Base-by-base conservation (phyloP, 2,797 vertebrate species). In the Trematomus bernacchii region DNA sequence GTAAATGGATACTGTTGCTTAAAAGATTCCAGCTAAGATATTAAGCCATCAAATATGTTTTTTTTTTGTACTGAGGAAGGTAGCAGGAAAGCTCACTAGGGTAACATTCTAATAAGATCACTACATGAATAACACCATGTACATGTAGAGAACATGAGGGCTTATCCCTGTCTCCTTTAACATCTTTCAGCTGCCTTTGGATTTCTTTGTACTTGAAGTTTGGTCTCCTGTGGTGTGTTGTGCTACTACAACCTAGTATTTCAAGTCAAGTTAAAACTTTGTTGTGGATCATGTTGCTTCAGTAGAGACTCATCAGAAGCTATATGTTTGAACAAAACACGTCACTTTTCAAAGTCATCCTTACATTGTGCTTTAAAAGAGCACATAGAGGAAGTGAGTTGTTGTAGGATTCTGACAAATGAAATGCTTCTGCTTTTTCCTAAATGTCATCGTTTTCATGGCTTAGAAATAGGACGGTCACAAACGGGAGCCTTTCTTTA, bases 11-110 rank as follows among this genome's bases (percentile, higher is more conserved):
- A 10, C 33, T 40, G 48, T 44, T 30, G 14, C 19, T 50, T 60
- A 3, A 60, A 55, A 63, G 18, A 60, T 76, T 61, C 50, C 27
- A 40, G 9, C 8, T 10, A 42, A 40, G 13, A 47, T 67, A 62
- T 66, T 42, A 55, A 74, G 53, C 33, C 50, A 59, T 77, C 58
- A 66, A 23, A 71, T 80, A 3, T 16, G 48, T 69, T 76, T 74
- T 62, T 74, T 62, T 77, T 62, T 23, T 73, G 55, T 52, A 50
- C 46, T 57, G 52, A 60, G 59, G 30, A 74, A 43, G 21, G 60
- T 50, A 43, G 60, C 44, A 23, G 52, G 16, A 43, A 30, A 57
- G 23, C 71, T 55, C 57, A 71, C 44, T 42, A 27, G 47, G 21
- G 51, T 54, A 52, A 78, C 16, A 0, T 44, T 72, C 73, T 62